A percentile compares a stretch with the other conserved stretches of the same genome.
These are phyloP conservation scores for Lichenostomus cassidix DNA, from an alignment of 2,113 vertebrate genomes.

Conservation along the genomic window DNA sequence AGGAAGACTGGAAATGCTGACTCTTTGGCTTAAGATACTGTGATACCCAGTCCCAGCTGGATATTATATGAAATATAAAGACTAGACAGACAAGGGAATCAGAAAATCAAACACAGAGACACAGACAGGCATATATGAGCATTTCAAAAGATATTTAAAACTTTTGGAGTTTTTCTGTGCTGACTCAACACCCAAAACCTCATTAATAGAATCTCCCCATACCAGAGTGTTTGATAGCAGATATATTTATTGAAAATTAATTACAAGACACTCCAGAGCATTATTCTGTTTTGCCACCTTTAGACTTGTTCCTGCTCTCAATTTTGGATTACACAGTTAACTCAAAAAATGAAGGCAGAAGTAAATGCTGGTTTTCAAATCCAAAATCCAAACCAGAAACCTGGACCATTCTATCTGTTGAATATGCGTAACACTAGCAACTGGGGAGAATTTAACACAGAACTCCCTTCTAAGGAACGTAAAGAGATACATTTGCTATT, in stretches of 20 bases:
- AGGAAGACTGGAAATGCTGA: background rate
- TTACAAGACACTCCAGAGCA: background rate
- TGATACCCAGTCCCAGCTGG: background rate
- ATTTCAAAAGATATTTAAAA: background rate
- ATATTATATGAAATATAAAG: background rate
- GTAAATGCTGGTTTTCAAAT: background rate
- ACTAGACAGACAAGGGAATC: background rate
- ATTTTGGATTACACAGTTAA: background rate
- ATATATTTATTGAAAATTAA: background rate
- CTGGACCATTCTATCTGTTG: background rate
- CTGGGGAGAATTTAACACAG: background rate
- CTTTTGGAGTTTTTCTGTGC: background rate
- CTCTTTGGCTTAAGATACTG: background rate
- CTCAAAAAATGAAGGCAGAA: background rate
- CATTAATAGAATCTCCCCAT: background rate
- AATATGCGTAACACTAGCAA: background rate
- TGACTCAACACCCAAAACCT: background rate
- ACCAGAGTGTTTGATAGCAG: background rate
- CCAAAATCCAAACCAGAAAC: background rate
- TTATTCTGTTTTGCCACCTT: background rate
- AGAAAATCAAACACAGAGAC: background rate
- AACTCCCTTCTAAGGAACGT: background rate
- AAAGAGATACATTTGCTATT: background rate
- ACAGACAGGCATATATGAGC: background rate
- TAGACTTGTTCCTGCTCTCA: background rate